A percentile compares a stretch with the other conserved stretches of the same genome.
Conservation (phyloP, 30 jellyfish, hydroid and myxozoan genomes). For the Pelagia noctiluca region DNA sequence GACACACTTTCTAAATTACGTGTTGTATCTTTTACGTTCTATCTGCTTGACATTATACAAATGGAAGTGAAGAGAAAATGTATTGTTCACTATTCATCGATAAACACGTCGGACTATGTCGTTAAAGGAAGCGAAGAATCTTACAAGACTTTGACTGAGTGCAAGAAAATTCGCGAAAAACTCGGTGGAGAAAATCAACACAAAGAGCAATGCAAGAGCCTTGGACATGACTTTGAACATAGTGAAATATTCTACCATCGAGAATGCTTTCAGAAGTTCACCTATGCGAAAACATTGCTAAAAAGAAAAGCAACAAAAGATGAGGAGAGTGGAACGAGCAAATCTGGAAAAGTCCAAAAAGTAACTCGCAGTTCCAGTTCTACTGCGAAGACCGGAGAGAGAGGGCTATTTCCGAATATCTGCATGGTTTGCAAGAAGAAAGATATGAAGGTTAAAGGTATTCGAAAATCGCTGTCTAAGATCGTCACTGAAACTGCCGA, state of each 20-base stretch:
- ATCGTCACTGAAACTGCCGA: conserved; percentile 30
- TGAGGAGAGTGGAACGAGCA: neutral
- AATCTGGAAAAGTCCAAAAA: neutral
- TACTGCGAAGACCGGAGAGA: neutral
- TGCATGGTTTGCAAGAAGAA: conserved; percentile 47
- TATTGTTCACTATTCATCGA: conserved; percentile 8
- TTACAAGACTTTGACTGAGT: conserved; percentile 5
- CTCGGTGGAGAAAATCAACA: conserved; percentile 33
- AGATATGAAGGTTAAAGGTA: conserved; percentile 9
- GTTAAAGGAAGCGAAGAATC: neutral
- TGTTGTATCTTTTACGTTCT: too few relatives aligned
- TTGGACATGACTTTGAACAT: neutral
- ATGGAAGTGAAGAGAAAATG: conserved; percentile 2
- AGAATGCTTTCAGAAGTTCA: conserved; percentile 28
- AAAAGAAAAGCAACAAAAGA: conserved; percentile 16
- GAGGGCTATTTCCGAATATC: conserved; percentile 16
- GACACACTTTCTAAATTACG: too few relatives aligned
- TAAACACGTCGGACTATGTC: conserved; percentile 4
- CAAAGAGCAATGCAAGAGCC: conserved; percentile 14
- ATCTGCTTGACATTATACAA: too few relatives aligned
- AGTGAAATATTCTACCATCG: conserved; percentile 4
- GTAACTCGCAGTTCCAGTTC: neutral
- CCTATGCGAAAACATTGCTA: conserved; percentile 10
- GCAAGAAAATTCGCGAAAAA: conserved; percentile 32
- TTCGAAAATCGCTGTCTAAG: conserved; percentile 10